These are phyloP conservation scores for Ciona savignyi DNA, from an alignment of 23 tunicate genomes.

Conservation along the genomic window DNA sequence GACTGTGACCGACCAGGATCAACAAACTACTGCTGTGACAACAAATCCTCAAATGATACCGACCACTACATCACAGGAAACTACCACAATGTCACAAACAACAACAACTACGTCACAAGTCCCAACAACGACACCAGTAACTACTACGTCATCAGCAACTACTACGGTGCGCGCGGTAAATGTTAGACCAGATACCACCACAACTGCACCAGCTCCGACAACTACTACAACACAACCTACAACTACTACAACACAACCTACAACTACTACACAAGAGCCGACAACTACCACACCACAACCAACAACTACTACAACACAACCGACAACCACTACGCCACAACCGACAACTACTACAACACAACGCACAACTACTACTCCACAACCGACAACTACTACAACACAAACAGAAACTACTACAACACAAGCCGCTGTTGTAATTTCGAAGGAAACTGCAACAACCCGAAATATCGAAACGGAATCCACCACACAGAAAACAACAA, in stretches of 20 bases:
- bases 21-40: constrained; percentile 1
- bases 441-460: background rate
- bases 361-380: background rate
- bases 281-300: constrained; percentile 4
- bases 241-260: constrained; percentile 1
- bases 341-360: background rate
- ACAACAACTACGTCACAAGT: constrained; percentile 14
- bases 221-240: background rate
- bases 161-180: background rate
- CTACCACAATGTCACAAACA: background rate
- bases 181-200: background rate
- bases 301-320: constrained; percentile 1
- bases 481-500: background rate
- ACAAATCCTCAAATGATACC: background rate
- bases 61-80: background rate
- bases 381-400: background rate
- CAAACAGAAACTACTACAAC: background rate
- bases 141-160: background rate
- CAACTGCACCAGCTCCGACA: background rate
- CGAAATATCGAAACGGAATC: background rate
- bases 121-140: background rate
- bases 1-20: background rate
- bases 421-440: background rate
- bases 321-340: background rate
- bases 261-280: background rate